phyloP scores from a whole-genome alignment of 92 coral and sea anemone genomes.

The Parazoanthus swiftii region DNA sequence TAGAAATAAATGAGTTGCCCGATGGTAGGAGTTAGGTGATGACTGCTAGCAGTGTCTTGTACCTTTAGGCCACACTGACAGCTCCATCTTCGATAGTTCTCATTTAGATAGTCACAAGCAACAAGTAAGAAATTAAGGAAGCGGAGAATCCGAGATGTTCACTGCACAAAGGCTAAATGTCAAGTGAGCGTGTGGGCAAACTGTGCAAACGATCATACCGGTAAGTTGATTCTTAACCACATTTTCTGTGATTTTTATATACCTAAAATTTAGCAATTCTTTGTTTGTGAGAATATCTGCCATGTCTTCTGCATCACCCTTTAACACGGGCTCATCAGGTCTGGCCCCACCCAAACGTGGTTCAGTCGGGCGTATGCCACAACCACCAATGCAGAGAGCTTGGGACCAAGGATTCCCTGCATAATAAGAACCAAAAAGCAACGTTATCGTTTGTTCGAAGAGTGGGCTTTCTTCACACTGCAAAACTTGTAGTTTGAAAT shows the following conservation, averaged over 20 bases:
- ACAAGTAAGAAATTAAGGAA: too few relatives aligned
- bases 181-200: too few relatives aligned
- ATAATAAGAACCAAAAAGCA: not conserved
- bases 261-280: not conserved
- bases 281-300: not conserved
- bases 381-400: slow-evolving; percentile 1
- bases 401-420: slow-evolving; percentile 21
- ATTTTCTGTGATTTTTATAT: not conserved
- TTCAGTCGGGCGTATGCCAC: not conserved
- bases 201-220: too few relatives aligned
- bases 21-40: too few relatives aligned
- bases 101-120: too few relatives aligned
- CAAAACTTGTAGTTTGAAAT: too few relatives aligned
- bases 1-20: too few relatives aligned
- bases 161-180: too few relatives aligned
- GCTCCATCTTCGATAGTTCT: too few relatives aligned
- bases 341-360: not conserved
- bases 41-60: too few relatives aligned
- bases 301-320: slow-evolving; percentile 2
- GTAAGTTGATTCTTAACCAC: not conserved
- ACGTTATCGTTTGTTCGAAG: not conserved
- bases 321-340: slow-evolving; percentile 10
- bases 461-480: not conserved
- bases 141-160: too few relatives aligned
- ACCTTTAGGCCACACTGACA: too few relatives aligned